Conservation (phyloP, 2,797 vertebrate species). For the Artibeus jamaicensis region DNA sequence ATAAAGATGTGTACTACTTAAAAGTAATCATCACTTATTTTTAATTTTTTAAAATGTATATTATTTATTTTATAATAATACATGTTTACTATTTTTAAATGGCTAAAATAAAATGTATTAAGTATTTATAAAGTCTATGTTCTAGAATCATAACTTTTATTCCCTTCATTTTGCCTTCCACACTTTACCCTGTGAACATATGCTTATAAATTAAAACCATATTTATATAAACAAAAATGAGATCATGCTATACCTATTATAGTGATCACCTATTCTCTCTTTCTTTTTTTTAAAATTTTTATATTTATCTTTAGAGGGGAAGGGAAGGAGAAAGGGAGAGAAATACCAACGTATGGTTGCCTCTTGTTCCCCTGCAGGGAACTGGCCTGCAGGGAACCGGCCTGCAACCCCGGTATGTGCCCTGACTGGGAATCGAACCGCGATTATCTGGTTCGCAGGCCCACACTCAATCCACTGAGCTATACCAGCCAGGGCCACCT, state of each 20-base stretch:
- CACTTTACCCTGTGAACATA: not conserved
- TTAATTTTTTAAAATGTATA: slow-evolving; percentile 20
- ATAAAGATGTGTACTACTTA: not conserved
- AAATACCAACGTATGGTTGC: too few species aligned
- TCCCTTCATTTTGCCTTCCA: not conserved
- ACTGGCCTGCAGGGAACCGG: too few species aligned
- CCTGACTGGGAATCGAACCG: too few species aligned
- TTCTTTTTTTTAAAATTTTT: too few species aligned
- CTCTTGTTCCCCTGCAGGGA: too few species aligned
- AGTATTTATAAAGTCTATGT: not conserved
- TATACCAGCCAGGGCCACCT: too few species aligned
- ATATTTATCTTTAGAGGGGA: too few species aligned
- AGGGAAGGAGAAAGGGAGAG: too few species aligned
- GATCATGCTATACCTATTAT: not conserved
- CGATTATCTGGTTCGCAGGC: too few species aligned
- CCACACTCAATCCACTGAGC: too few species aligned
- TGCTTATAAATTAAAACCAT: not conserved
- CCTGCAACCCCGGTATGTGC: too few species aligned
- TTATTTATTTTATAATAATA: not conserved
- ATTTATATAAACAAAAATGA: not conserved
- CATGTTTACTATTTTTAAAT: not conserved
- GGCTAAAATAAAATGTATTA: not conserved
- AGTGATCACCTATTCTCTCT: not conserved
- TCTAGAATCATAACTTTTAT: not conserved
- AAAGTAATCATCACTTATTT: not conserved